Base-by-base conservation (phyloP, 2,113 vertebrate species). In the Phalacrocorax aristotelis region DNA sequence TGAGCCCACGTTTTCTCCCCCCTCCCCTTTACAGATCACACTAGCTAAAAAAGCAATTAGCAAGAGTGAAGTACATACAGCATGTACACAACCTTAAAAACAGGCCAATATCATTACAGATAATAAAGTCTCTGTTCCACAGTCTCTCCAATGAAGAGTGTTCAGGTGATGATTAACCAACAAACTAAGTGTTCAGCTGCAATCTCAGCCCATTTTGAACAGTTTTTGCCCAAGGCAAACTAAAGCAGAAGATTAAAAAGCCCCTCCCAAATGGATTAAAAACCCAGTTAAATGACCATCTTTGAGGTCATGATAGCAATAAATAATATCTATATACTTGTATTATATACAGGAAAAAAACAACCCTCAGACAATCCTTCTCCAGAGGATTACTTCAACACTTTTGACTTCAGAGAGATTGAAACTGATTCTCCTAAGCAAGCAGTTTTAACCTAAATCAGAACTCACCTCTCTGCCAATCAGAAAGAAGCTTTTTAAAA, bases 351-450 rank as follows among this genome's bases (percentile, higher is more conserved):
- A 38, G 38, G 38, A 38, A 38, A 54, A 42, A 49, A 55, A 61
- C 1, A 76, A 6, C 8, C 54, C 27, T 69, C 55, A 95, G 72
- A 96, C 62, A 96, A 90, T 82, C 66, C 64, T 78, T 54, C 49
- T 94, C 57, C 55, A 78, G 78, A 95, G 65, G 58, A 90, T 93
- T 94, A 92, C 77, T 93, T 87, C 30, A 65, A 62, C 30, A 75
- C 21, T 87, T 93, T 77, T 80, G 54, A 91, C 78, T 96, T 95
- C 88, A 93, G 85, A 79, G 68, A 94, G 40, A 90, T 76, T 89
- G 88, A 95, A 97, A 95, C 34, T 40, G 57, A 85, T 95, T 96
- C 81, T 94, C 72, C 78, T 90, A 95, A 96, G 79, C 91, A 97
- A 85, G 87, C 40, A 92, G 90, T 70, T 95, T 94, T 91, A 95